Conservation (phyloP, 1,140 invertebrate genomes). For the Ostrea edulis region DNA sequence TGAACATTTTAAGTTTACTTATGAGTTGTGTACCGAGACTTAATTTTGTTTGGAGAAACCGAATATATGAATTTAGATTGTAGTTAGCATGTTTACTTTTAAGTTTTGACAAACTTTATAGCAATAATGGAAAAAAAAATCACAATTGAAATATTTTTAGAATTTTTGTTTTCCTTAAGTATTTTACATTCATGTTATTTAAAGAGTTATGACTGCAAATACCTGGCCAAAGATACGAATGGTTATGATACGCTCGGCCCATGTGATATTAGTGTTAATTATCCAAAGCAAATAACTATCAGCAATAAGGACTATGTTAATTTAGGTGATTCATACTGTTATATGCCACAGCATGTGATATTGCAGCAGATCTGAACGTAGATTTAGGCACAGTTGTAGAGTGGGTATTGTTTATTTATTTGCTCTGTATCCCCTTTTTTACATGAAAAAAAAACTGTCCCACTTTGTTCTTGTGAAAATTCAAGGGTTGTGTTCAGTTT, state of each 20-base stretch:
- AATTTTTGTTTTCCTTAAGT: background rate
- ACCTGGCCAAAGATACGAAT: constrained; percentile 7
- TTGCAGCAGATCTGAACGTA: constrained; percentile 34
- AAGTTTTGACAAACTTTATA: background rate
- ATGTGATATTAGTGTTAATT: constrained; percentile 36
- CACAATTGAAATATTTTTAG: background rate
- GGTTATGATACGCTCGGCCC: background rate
- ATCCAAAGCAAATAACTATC: constrained; percentile 29
- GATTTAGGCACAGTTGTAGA: constrained; percentile 21
- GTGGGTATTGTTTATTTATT: constrained; percentile 26
- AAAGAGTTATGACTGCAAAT: constrained; percentile 11
- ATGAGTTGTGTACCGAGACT: background rate
- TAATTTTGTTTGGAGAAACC: no score
- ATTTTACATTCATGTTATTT: background rate
- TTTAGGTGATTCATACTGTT: background rate
- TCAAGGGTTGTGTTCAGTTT: constrained; percentile 34
- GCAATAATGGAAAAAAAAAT: background rate
- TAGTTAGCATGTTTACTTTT: background rate
- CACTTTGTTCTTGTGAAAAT: constrained; percentile 33
- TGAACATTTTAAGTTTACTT: background rate
- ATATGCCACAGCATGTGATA: constrained; percentile 14
- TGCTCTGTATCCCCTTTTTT: constrained; percentile 9
- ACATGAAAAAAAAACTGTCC: constrained; percentile 22
- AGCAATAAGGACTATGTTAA: constrained; percentile 24
- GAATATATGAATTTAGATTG: no score